A percentile compares a stretch with the other conserved stretches of the same genome.
Conservation (phyloP, 2,797 vertebrate species). For the Poeciliopsis presidionis region DNA sequence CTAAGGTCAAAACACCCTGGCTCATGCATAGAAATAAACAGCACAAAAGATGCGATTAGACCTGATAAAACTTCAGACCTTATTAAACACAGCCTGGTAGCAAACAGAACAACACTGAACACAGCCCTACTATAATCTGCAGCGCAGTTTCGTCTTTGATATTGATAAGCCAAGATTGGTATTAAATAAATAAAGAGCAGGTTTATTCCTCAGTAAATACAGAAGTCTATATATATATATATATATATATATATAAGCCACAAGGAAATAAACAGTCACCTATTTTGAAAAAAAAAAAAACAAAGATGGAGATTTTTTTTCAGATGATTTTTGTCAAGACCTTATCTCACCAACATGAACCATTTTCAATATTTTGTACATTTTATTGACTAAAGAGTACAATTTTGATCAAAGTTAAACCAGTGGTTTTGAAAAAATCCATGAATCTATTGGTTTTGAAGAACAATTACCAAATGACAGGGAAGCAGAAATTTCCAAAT, state of each 20-base stretch:
- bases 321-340: not conserved
- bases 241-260: too few relatives aligned
- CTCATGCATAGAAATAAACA: constrained; percentile 48
- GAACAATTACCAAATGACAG: not conserved
- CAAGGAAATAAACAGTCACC: not conserved
- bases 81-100: constrained; percentile 60
- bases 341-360: not conserved
- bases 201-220: not conserved
- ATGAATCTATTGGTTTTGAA: not conserved
- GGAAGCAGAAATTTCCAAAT: not conserved
- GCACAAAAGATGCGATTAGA: constrained; percentile 65
- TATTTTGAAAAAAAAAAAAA: not conserved
- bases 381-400: not conserved
- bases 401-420: not conserved
- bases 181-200: constrained; percentile 7
- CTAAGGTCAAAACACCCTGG: constrained; percentile 43
- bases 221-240: not conserved
- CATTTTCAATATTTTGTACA: not conserved
- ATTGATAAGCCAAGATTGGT: constrained; percentile 7
- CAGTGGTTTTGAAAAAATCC: not conserved
- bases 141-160: constrained; percentile 13
- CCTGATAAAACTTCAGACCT: constrained; percentile 67
- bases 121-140: constrained; percentile 25
- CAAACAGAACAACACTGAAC: constrained; percentile 29
- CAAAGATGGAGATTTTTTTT: not conserved